A percentile compares a stretch with the other conserved stretches of the same genome.
Conservation (phyloP, 1,140 invertebrate genomes). For the Sarcophaga bullata region DNA sequence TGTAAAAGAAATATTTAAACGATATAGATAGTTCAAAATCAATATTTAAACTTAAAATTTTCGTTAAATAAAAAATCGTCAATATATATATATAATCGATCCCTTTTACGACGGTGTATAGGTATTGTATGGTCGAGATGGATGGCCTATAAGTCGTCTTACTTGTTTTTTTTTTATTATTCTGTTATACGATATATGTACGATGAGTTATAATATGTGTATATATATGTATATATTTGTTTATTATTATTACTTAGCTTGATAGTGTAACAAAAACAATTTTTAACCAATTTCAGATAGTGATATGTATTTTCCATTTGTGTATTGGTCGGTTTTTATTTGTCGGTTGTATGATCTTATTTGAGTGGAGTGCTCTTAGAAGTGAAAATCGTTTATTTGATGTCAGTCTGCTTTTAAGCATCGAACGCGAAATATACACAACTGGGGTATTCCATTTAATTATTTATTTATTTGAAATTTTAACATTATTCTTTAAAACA, state of each 20-base stretch:
- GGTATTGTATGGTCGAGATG: too few relatives aligned
- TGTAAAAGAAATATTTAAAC: too few relatives aligned
- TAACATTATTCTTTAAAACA: not conserved
- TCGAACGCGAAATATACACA: conserved; percentile 12
- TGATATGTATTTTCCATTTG: not conserved
- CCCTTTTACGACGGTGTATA: too few relatives aligned
- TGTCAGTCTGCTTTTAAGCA: conserved; percentile 17
- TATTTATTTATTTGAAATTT: not conserved
- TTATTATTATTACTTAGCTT: not conserved
- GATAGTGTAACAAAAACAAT: conserved; percentile 10
- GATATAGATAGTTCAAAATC: too few relatives aligned
- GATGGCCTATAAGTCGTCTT: too few relatives aligned
- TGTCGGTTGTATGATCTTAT: conserved; percentile 21
- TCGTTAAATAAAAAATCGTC: too few relatives aligned
- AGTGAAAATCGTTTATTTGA: not conserved
- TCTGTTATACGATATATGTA: too few relatives aligned
- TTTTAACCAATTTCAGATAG: conserved; percentile 5
- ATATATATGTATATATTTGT: not conserved
- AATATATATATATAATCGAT: too few relatives aligned
- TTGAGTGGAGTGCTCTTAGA: not conserved
- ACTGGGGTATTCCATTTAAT: conserved; percentile 4
- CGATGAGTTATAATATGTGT: too few relatives aligned
- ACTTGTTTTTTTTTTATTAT: too few relatives aligned
- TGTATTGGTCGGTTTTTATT: not conserved
- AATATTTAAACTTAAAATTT: too few relatives aligned